These are phyloP conservation scores for Drosophila mulleri DNA, from an alignment of 2,888 invertebrate species.

Conservation along the genomic window DNA sequence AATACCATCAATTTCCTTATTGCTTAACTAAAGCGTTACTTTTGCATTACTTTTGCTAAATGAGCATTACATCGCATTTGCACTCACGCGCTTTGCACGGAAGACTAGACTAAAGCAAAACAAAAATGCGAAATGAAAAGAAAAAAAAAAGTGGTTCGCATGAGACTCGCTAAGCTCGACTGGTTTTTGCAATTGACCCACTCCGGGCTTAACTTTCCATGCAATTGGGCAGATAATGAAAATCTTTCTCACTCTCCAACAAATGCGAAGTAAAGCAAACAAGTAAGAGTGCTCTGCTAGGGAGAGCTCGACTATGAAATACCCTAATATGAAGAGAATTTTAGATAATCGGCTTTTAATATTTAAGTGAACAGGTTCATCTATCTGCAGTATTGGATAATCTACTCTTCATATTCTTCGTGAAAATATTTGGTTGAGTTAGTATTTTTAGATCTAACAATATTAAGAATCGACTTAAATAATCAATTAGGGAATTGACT, in stretches of 20 bases:
- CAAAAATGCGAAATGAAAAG: not conserved
- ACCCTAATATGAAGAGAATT: not conserved
- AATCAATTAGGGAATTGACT: too few relatives aligned
- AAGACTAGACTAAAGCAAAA: constrained; percentile 7
- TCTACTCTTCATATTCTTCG: too few relatives aligned
- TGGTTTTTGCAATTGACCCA: constrained; percentile 71
- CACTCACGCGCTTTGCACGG: not conserved
- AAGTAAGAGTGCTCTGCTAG: not conserved
- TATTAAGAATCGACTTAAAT: too few relatives aligned
- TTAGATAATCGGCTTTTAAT: not conserved
- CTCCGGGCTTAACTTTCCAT: constrained; percentile 60
- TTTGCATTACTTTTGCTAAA: constrained; percentile 19
- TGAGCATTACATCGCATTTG: constrained; percentile 17
- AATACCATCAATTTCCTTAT: constrained; percentile 18
- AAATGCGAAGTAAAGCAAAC: constrained; percentile 18
- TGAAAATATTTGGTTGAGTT: too few relatives aligned
- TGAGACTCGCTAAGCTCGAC: constrained; percentile 35
- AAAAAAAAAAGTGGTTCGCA: constrained; percentile 2
- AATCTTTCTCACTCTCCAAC: constrained; percentile 25
- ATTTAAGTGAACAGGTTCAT: too few relatives aligned
- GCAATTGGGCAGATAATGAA: constrained; percentile 59
- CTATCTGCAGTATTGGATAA: too few relatives aligned
- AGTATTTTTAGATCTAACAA: too few relatives aligned
- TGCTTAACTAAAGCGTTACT: constrained; percentile 3
- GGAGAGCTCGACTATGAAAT: not conserved